A percentile compares a stretch with the other conserved stretches of the same genome.
phyloP scores from a whole-genome alignment of 2,113 vertebrate species.

The Hipposideros armiger region DNA sequence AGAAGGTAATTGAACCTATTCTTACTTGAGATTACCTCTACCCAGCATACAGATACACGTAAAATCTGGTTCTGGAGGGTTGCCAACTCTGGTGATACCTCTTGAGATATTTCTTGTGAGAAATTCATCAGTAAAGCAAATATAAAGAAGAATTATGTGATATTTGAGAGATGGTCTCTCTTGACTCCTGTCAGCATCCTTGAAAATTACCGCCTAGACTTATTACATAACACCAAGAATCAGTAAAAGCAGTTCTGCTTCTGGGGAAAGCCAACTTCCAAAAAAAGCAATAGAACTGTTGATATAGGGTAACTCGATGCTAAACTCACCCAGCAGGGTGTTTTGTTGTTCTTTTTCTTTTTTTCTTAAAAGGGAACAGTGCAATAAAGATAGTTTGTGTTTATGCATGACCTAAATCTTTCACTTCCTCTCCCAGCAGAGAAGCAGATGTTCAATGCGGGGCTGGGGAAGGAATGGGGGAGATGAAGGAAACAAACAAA shows the following conservation, averaged over 20 bases:
- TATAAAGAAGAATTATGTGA: constrained; percentile 16
- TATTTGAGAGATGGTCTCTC: not conserved
- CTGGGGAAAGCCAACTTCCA: constrained; percentile 51
- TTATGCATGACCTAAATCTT: constrained; percentile 75
- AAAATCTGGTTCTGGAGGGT: not conserved
- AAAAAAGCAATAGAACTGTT: constrained; percentile 46
- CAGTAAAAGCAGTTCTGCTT: constrained; percentile 40
- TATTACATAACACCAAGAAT: not conserved
- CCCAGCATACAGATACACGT: not conserved
- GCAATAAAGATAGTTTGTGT: constrained; percentile 58
- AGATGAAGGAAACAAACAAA: constrained; percentile 56
- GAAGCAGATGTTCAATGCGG: constrained; percentile 70
- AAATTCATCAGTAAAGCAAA: constrained; percentile 11
- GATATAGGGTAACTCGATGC: not conserved
- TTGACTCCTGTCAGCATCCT: not conserved
- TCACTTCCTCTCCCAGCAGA: constrained; percentile 78
- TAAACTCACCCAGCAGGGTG: not conserved
- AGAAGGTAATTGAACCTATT: not conserved
- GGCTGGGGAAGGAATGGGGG: not conserved
- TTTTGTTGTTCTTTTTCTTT: not conserved
- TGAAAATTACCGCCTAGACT: not conserved
- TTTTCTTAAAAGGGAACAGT: constrained; percentile 68
- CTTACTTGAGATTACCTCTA: not conserved
- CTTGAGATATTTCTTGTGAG: not conserved
- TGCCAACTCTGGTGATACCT: not conserved